These are phyloP conservation scores for Apodemus agrarius DNA, from an alignment of 2,797 vertebrate species.

Conservation along the genomic window DNA sequence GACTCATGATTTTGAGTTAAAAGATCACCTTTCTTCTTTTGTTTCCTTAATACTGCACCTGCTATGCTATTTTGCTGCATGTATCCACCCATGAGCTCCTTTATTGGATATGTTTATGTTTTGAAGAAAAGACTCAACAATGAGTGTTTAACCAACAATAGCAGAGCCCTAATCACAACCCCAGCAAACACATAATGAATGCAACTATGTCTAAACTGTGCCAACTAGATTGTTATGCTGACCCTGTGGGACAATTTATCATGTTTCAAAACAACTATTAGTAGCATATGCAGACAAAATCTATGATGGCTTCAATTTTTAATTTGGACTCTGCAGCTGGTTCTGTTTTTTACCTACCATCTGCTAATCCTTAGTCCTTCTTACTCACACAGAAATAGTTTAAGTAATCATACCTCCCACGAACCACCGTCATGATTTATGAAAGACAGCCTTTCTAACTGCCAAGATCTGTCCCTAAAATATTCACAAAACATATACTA, in stretches of 20 bases:
- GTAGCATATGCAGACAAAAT: constrained; percentile 68
- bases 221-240: constrained; percentile 59
- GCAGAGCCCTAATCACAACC: constrained; percentile 40
- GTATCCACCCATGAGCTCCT: neutral
- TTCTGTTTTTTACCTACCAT: constrained; percentile 60
- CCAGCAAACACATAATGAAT: constrained; percentile 62
- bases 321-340: constrained; percentile 51
- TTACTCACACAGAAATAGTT: constrained; percentile 24
- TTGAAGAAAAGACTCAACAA: constrained; percentile 49
- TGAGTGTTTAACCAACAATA: constrained; percentile 63
- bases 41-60: constrained; percentile 9
- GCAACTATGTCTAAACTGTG: constrained; percentile 33
- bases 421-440: neutral
- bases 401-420: neutral
- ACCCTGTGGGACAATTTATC: constrained; percentile 62
- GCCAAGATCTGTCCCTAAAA: constrained; percentile 24
- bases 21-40: constrained; percentile 41
- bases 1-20: neutral
- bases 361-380: constrained; percentile 58
- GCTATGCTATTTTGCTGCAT: constrained; percentile 21
- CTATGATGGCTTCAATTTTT: constrained; percentile 52
- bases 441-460: neutral
- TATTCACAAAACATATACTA: neutral
- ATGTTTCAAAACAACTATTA: constrained; percentile 71
- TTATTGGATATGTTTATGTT: constrained; percentile 30